These are phyloP conservation scores for Phallusia fumigata DNA, from an alignment of 23 tunicate species.

Conservation along the genomic window DNA sequence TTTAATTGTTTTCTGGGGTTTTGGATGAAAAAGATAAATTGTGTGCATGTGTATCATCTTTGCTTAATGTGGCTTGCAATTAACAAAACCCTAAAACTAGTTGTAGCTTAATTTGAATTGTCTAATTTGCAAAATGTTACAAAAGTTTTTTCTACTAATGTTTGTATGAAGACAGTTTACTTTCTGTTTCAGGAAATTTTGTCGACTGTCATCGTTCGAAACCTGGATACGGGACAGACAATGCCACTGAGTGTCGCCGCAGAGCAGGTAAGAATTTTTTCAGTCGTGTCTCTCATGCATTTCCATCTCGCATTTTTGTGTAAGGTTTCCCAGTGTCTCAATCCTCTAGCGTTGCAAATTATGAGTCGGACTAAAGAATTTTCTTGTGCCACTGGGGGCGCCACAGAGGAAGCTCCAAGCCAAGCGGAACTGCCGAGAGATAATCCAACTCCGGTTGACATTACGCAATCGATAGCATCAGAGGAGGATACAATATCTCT, in stretches of 20 bases:
- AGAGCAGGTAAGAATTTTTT: slow-evolving; percentile 63
- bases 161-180: too few relatives aligned
- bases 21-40: too few relatives aligned
- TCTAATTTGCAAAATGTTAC: too few relatives aligned
- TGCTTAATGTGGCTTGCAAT: too few relatives aligned
- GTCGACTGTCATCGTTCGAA: slow-evolving; percentile 84
- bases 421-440: neutral
- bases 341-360: slow-evolving; percentile 89
- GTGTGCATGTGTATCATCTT: too few relatives aligned
- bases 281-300: neutral
- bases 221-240: slow-evolving; percentile 91
- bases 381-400: slow-evolving; percentile 37
- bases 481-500: slow-evolving; percentile 69
- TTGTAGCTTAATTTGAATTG: too few relatives aligned
- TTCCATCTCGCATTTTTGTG: neutral
- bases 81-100: too few relatives aligned
- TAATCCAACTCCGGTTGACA: neutral
- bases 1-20: too few relatives aligned
- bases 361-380: slow-evolving; percentile 97
- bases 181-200: slow-evolving; percentile 72
- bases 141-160: too few relatives aligned
- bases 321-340: slow-evolving; percentile 86
- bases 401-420: neutral
- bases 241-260: slow-evolving; percentile 98
- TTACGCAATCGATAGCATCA: slow-evolving; percentile 3